Evolutionary conservation across 2,888 invertebrate genomes (phyloP), one percentile per base, ranked within the genome.

Genomic region (Lasioglossum malachurum): DNA sequence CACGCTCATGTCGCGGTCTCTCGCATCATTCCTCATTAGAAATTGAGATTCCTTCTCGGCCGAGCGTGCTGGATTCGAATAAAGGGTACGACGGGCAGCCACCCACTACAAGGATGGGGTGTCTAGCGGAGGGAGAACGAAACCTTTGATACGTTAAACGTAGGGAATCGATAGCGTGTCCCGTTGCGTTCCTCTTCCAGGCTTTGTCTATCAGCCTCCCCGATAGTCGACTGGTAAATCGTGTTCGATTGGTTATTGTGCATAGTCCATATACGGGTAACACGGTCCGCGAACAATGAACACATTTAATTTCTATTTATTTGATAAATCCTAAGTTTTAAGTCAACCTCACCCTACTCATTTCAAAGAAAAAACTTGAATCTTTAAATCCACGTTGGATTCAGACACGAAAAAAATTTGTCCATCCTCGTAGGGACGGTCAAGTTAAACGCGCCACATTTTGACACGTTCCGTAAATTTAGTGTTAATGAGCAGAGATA

Each of bases 41-140:
- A 74, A 86, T 83, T 86, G 80, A 83, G 86, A 83, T 83, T 78
- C 83, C 69, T 76, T 73, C 14, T 67, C 75, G 38, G 49, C 38
- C 31, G 76, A 23, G 41, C 76, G 10, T 73, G 72, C 67, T 31
- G 31, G 31, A 31, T n/a, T 16, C 60, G 27, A 16, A 7, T 0
- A 16, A 31, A 31, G 53, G 27, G 14, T 60, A 27, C 27, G 60
- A 14, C 12, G 14, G 16, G 60, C 7, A 14, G 19, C 31, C 44
- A 46, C 75, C 38, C 38, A 41, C 49, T 16, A 57, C 19, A 35
- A 57, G 31, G n/a, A n/a, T n/a, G n/a, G n/a, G n/a, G n/a, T n/a
- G 35, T 16, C 38, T 19, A 7, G 35, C 41, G 64, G 77, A 44
- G 71, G 41, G 19, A 31, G 44, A 71, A 41, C 16, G 75, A n/a